Evolutionary conservation across 2,888 invertebrate species (phyloP), one percentile per base, ranked within the genome.

Genomic region (Catocala fraxini): DNA sequence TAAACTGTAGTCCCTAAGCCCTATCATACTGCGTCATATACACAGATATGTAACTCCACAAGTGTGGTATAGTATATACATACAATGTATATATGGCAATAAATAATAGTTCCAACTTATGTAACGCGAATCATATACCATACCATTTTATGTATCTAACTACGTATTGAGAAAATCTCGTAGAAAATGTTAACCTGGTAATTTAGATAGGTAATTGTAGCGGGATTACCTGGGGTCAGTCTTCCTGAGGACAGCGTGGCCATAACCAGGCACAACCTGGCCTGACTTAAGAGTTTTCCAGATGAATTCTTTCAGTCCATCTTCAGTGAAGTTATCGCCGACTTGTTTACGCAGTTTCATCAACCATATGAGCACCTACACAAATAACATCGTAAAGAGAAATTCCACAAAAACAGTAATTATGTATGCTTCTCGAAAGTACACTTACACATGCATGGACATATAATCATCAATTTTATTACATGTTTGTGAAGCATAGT

Each of bases 221-320:
- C 2, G 7, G 6, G 47, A 15, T 48, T 80, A 94, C 85, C 95
- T 97, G 77, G 95, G 99, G 91, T 99, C 99, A 70, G 99, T 99
- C 93, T 99, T 99, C 80, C 99, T 96, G 72, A 99, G 96, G 0
- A 99, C 99, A 75, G 99, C 99, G 89, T 99, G 99, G 41, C 99
- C 99, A 86, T 98, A 99, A 52, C 99, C 99, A 56, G 99, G 99
- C 48, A 99, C 98, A n/a, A 99, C 99, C 91, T 98, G 98, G 70
- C 99, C 99, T 65, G 97, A 97, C 94, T 99, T 98, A 59, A 99
- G 95, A 1, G 99, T 99, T 91, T 98, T 99, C 98, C 98, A 98
- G 86, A 99, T 98, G 95, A 99, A 99, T 56, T 99, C 98, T 90
- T 98, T 98, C 59, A 99, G 95, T 80, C 98, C 96, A 0, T 99